Conservation (phyloP, 2,888 invertebrate genomes). For the Dascillus cervinus region DNA sequence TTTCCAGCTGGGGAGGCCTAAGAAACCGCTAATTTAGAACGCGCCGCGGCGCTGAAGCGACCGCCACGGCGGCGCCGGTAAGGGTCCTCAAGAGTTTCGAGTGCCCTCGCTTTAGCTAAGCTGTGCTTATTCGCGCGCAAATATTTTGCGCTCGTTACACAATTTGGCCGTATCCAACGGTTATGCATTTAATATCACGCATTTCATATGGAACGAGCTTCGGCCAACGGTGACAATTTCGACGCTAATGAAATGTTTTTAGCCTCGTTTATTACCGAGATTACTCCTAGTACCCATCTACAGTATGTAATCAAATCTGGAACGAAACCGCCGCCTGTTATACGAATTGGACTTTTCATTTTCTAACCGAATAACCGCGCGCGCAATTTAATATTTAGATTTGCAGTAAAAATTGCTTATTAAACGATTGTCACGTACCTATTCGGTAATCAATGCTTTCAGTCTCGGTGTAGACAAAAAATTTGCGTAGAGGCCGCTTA, state of each 20-base stretch:
- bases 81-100: conserved; percentile 27
- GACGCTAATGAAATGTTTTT: conserved; percentile 6
- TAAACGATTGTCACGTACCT: too few species aligned
- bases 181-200: conserved; percentile 13
- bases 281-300: too few species aligned
- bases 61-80: conserved; percentile 25
- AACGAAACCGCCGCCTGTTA: too few species aligned
- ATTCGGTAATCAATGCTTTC: too few species aligned
- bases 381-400: too few species aligned
- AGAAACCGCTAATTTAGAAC: conserved; percentile 25
- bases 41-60: conserved; percentile 21
- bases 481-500: too few species aligned
- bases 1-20: conserved; percentile 16
- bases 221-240: conserved; percentile 6
- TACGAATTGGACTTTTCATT: too few species aligned
- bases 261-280: conserved; percentile 9
- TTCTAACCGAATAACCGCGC: too few species aligned
- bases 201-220: conserved; percentile 10
- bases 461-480: too few species aligned
- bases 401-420: too few species aligned
- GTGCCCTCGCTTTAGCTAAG: conserved; percentile 29
- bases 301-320: too few species aligned
- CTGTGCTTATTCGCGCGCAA: conserved; percentile 30
- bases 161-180: conserved; percentile 10
- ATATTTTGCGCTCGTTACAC: conserved; percentile 15